Conservation (phyloP, 2,888 invertebrate genomes). For the Pseudoips prasinana region DNA sequence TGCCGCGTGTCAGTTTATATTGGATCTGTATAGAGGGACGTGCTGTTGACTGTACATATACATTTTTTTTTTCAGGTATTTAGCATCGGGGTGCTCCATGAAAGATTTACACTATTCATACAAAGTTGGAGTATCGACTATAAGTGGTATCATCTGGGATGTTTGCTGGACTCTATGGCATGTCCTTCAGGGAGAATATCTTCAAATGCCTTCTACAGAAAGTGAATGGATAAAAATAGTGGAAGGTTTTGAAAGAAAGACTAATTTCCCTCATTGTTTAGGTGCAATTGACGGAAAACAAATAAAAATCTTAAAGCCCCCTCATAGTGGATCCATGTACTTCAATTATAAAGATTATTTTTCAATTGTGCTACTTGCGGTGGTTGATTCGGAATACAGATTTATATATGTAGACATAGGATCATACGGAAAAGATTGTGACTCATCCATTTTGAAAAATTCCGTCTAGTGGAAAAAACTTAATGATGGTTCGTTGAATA, state of each 20-base stretch:
- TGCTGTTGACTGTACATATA: too few relatives aligned
- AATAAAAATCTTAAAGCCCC: constrained; percentile 20
- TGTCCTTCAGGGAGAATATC: constrained; percentile 22
- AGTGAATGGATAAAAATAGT: constrained; percentile 23
- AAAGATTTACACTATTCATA: constrained; percentile 31
- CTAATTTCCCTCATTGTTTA: constrained; percentile 27
- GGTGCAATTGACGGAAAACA: constrained; percentile 13
- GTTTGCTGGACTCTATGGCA: constrained; percentile 27
- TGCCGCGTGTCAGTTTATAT: too few relatives aligned
- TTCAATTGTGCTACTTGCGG: constrained; percentile 26
- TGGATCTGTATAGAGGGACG: too few relatives aligned
- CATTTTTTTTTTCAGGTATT: constrained; percentile 20
- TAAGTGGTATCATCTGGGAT: constrained; percentile 29
- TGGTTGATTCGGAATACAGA: constrained; percentile 25
- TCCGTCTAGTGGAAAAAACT: constrained; percentile 20
- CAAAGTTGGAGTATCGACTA: constrained; percentile 31
- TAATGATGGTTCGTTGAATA: constrained; percentile 19
- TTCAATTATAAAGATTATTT: constrained; percentile 27
- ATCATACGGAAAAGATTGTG: constrained; percentile 14
- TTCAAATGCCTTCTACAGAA: constrained; percentile 16
- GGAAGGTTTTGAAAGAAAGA: constrained; percentile 23
- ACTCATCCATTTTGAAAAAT: constrained; percentile 20
- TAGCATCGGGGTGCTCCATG: constrained; percentile 26
- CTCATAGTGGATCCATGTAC: constrained; percentile 21
- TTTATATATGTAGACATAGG: constrained; percentile 26